Evolutionary conservation across 2,888 invertebrate species (phyloP), one percentile per base, ranked within the genome.

Genomic region (Amblyteles armatorius): DNA sequence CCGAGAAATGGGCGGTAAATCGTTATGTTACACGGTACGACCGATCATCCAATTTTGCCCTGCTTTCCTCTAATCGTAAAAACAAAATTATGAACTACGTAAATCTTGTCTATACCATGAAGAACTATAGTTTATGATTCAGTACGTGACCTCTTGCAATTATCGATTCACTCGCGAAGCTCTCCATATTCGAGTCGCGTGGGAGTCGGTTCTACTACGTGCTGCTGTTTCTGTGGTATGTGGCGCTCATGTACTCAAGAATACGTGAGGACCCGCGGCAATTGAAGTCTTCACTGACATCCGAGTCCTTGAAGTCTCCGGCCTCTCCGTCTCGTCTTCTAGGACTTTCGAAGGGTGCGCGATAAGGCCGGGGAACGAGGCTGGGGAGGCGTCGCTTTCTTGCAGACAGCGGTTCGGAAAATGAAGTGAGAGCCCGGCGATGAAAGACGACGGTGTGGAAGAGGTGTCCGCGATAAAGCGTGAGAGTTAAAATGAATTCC

Each of bases 401-500:
- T 13, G 16, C 29, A 29, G 63, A 63, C 63, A 16, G 63, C 33
- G 63, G 63, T 63, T 29, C 63, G 33, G 63, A 63, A 63, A 63
- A 63, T 63, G 33, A 63, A 63, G 33, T 7, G 33, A 63, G 29
- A 63, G 67, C 55, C 33, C 68, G 48, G 36, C 74, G 68, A 74
- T 68, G 36, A 74, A 68, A 50, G 40, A 69, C 50, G 60, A 69
- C 50, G 68, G 68, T 7, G 57, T 48, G 68, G 67, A 74, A 74
- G 74, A 74, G 74, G 74, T 69, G 48, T 26, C 60, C 57, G 69
- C 33, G 50, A 79, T 79, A 36, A 57, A 81, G 68, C 81, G 74
- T 68, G 74, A 74, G 81, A 81, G 68, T 68, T 48, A 81, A 81
- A 81, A 81, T 81, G 48, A 4, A 69, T 81, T 69, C 55, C 36